These are phyloP conservation scores for Crocidura indochinensis DNA, from an alignment of 2,797 vertebrate species.

Conservation along the genomic window DNA sequence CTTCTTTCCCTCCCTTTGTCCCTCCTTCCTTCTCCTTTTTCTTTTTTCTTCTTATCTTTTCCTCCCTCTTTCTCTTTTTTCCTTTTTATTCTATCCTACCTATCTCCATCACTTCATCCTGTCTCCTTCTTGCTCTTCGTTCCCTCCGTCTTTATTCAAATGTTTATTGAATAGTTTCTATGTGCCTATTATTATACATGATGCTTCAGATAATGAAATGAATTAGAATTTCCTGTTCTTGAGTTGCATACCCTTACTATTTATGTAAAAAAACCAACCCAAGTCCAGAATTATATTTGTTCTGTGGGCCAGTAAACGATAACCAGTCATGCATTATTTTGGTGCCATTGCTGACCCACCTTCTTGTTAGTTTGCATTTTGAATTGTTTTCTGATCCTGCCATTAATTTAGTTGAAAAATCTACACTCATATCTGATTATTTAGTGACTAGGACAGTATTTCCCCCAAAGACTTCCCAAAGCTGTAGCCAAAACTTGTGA, in stretches of 20 bases:
- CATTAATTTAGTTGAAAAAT: neutral
- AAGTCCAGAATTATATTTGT: neutral
- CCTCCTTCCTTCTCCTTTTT: neutral
- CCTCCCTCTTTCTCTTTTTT: too few species aligned
- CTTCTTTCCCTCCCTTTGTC: fast-evolving
- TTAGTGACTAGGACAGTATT: neutral
- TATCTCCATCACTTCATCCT: fast-evolving
- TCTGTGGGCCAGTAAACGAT: neutral
- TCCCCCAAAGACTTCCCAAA: neutral
- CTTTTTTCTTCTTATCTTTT: neutral
- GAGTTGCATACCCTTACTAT: neutral
- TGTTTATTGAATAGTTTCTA: neutral
- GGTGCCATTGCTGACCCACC: neutral
- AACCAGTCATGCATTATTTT: neutral
- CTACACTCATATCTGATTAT: neutral
- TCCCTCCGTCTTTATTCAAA: neutral
- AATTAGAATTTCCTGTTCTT: neutral
- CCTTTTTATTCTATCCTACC: neutral
- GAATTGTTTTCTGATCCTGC: neutral
- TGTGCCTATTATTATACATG: neutral
- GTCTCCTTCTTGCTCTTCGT: too few species aligned
- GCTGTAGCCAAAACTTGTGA: neutral
- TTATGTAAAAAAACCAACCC: neutral
- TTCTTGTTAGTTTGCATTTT: neutral
- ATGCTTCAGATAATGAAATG: neutral